Percentiles rank a stretch among this genome's conserved stretches.
These are phyloP conservation scores for Orientallactaga bullata DNA, from an alignment of 2,113 vertebrate genomes.

Conservation along the genomic window DNA sequence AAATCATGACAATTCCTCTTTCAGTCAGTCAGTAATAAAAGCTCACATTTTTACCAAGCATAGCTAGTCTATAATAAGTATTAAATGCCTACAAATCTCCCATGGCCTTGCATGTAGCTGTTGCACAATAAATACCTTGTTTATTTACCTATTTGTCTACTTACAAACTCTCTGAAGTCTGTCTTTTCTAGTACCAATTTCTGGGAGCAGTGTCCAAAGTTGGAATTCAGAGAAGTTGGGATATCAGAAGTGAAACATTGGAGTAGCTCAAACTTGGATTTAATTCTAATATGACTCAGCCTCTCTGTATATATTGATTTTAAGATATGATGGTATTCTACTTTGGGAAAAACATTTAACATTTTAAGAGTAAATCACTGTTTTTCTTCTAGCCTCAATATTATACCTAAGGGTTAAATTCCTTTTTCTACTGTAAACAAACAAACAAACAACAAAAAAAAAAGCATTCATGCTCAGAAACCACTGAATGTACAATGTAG, in stretches of 20 bases:
- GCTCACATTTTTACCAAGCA: too few relatives aligned
- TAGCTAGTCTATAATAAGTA: background rate
- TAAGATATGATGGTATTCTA: background rate
- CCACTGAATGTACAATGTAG: background rate
- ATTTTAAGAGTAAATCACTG: conserved; percentile 39
- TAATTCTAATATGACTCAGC: conserved; percentile 46
- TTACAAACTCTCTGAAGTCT: background rate
- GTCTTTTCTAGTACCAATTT: background rate
- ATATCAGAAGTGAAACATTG: background rate
- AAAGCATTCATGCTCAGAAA: background rate
- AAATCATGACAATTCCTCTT: background rate
- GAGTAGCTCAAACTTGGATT: background rate
- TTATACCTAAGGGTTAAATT: conserved; percentile 8
- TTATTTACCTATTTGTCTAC: background rate
- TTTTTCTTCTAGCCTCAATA: background rate
- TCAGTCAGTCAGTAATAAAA: background rate
- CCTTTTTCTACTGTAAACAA: background rate
- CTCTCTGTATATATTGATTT: conserved; percentile 45
- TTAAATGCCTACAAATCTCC: background rate
- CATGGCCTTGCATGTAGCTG: background rate
- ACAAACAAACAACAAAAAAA: too few relatives aligned
- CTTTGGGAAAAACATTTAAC: background rate
- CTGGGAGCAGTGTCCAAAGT: background rate
- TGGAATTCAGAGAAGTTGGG: background rate
- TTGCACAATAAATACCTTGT: conserved; percentile 17